phyloP scores from a whole-genome alignment of 2,113 vertebrate genomes.

The Notarius lentiginosus region DNA sequence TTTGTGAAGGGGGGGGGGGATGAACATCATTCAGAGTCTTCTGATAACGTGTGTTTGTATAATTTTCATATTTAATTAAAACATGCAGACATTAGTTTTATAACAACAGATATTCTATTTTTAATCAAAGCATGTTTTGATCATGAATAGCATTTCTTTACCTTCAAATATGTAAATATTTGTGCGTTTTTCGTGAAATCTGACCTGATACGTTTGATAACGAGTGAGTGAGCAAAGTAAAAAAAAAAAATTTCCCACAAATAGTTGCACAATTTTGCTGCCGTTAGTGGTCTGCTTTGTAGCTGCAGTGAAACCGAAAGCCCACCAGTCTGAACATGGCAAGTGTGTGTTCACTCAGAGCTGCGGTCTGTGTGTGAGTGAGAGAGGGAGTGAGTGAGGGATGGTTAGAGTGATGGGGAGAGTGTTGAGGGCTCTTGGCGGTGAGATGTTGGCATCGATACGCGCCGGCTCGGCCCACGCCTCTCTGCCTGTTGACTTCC shows the following conservation, averaged over 20 bases:
- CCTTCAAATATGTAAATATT: not conserved
- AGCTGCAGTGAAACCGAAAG: not conserved
- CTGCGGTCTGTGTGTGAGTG: conserved; percentile 50
- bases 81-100: too few species aligned
- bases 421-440: conserved; percentile 25
- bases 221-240: not conserved
- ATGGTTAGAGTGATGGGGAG: conserved; percentile 26
- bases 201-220: not conserved
- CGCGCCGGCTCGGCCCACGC: conserved; percentile 42
- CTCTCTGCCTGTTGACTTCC: conserved; percentile 45
- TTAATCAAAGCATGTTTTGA: not conserved
- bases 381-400: not conserved
- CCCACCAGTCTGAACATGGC: not conserved
- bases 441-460: conserved; percentile 48
- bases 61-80: not conserved
- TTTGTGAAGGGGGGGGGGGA: too few species aligned
- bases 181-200: not conserved
- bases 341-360: not conserved
- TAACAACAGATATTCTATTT: too few species aligned
- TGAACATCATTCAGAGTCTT: not conserved
- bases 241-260: not conserved
- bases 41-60: not conserved
- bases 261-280: not conserved
- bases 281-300: conserved; percentile 1
- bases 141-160: not conserved